Percentiles rank a stretch among this genome's conserved stretches.
These are phyloP conservation scores for Tineola bisselliella DNA, from an alignment of 2,888 invertebrate genomes.

Conservation along the genomic window DNA sequence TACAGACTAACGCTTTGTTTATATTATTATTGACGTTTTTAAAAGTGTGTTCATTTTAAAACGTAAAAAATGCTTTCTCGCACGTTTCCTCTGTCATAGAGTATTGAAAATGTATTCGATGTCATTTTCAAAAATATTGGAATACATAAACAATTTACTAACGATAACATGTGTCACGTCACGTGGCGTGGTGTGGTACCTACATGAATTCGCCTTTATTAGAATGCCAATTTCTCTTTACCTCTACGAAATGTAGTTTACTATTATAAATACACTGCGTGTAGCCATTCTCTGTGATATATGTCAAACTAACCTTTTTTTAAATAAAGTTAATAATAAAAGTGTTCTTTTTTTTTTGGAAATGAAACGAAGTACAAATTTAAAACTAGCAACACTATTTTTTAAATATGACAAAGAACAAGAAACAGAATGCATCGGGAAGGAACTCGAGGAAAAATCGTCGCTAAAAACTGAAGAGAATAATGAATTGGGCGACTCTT, in stretches of 20 bases:
- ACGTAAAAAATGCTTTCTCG: too few species aligned
- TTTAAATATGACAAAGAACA: slow-evolving; percentile 7
- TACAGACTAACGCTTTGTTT: too few species aligned
- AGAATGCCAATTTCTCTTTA: background rate
- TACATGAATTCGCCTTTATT: background rate
- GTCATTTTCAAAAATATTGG: too few species aligned
- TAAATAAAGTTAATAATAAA: too few species aligned
- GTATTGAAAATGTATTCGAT: too few species aligned
- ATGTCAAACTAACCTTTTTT: too few species aligned
- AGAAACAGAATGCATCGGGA: background rate
- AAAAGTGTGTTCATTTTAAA: too few species aligned
- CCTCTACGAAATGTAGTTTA: background rate
- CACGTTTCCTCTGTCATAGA: too few species aligned
- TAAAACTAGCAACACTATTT: slow-evolving; percentile 3
- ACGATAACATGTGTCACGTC: background rate
- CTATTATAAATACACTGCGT: background rate
- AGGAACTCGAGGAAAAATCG: background rate
- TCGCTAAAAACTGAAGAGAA: background rate
- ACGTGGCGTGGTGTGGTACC: background rate
- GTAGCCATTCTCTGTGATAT: too few species aligned
- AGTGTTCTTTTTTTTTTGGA: background rate
- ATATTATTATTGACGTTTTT: too few species aligned
- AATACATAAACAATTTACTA: too few species aligned
- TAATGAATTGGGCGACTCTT: slow-evolving; percentile 24
- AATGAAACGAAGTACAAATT: slow-evolving; percentile 1